Evolutionary conservation across 2,797 vertebrate genomes (phyloP).

Genomic region (Muscicapa striata): DNA sequence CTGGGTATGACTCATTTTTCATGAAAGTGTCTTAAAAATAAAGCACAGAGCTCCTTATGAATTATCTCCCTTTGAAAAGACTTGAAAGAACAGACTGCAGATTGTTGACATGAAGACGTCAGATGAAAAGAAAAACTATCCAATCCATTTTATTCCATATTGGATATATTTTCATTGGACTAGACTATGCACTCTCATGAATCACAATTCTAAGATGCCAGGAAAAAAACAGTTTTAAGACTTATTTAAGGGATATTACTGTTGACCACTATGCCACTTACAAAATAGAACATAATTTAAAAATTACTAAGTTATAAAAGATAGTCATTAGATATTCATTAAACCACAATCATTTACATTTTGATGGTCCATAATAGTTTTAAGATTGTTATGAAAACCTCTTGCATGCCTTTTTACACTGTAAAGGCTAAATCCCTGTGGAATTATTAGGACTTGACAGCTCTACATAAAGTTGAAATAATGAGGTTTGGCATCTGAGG

Average conservation of each 20-base stretch:
- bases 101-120: neutral
- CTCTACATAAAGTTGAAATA: slow-evolving; percentile 73
- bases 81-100: slow-evolving; percentile 5
- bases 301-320: slow-evolving; percentile 42
- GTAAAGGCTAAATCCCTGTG: slow-evolving; percentile 11
- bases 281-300: neutral
- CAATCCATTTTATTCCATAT: neutral
- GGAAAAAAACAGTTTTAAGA: neutral
- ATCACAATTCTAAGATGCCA: neutral
- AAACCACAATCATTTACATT: slow-evolving; percentile 39
- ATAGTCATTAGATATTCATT: neutral
- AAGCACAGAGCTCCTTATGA: neutral
- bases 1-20: neutral
- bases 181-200: neutral
- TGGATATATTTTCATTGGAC: neutral
- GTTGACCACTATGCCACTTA: neutral
- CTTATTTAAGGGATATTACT: neutral
- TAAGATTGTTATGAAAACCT: slow-evolving; percentile 39
- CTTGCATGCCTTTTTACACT: slow-evolving; percentile 43
- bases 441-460: slow-evolving; percentile 70
- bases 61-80: slow-evolving; percentile 29
- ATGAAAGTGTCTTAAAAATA: neutral
- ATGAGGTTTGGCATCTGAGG: slow-evolving; percentile 66
- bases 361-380: slow-evolving; percentile 52
- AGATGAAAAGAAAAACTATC: slow-evolving; percentile 21